Evolutionary conservation across 2,888 invertebrate genomes (phyloP), one percentile per base, ranked within the genome.

Genomic region (Phalangium opilio): DNA sequence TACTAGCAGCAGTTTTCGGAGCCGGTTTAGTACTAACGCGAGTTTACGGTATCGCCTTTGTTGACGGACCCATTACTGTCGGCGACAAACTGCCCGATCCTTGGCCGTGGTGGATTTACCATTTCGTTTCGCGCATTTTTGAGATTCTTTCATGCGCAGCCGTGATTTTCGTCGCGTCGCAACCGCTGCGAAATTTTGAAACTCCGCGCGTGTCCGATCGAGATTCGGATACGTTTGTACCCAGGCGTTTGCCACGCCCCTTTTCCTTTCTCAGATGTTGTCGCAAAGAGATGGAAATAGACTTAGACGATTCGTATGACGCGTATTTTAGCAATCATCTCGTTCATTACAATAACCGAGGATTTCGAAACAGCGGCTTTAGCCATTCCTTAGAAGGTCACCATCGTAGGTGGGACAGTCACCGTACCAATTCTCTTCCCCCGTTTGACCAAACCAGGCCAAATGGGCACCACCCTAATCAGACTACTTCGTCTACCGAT

Each of bases 81-180:
- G 17, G 62, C 1, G 63, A 47, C 8, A 56, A 57, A 8, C 62
- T 62, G 19, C 70, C 72, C 1, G 66, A 70, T 50, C 69, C 73
- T 52, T 91, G 91, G 91, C 73, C 87, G 3, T 81, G 89, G 72
- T 90, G 87, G 86, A 81, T 83, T 17, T 89, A 84, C 69, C 86
- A 90, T 62, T 79, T 86, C 61, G 81, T 82, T 0, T 75, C 87
- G 44, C 75, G 90, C 20, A 71, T 87, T 5, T 75, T 87, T 45
- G 91, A 91, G 67, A 77, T 90, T 41, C 77, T 81, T n/a, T 82
- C 90, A 60, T 83, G 89, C 58, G 79, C 81, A 3, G 72, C 46
- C 73, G 87, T 63, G 57, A 82, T 83, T 0, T 89, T 86, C 76
- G 86, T 90, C 10, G 83, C 85, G 41, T 84, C 86, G 45, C 70